These are phyloP conservation scores for Esox lucius DNA, from an alignment of 2,797 vertebrate genomes.

Conservation along the genomic window DNA sequence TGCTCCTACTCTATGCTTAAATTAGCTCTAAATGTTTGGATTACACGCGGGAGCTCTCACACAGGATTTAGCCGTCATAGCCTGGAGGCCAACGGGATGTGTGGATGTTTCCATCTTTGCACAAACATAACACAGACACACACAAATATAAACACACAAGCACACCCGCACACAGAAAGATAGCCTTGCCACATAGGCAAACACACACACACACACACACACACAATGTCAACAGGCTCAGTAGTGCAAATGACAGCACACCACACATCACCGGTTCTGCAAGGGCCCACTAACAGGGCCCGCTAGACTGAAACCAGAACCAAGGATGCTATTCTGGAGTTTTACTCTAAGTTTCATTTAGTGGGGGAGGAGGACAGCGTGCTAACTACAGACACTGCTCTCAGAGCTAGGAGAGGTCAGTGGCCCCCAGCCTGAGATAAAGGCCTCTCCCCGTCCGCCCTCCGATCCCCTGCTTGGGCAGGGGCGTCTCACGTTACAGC, in stretches of 20 bases:
- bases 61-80: constrained; percentile 73
- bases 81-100: constrained; percentile 67
- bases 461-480: constrained; percentile 73
- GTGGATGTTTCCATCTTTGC: constrained; percentile 67
- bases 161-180: constrained; percentile 20
- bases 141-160: constrained; percentile 8
- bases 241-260: background rate
- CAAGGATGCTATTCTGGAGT: constrained; percentile 29
- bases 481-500: constrained; percentile 78
- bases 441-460: constrained; percentile 68
- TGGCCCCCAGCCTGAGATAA: constrained; percentile 74
- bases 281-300: constrained; percentile 25
- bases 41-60: constrained; percentile 77
- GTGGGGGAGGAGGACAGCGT: constrained; percentile 55
- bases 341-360: constrained; percentile 26
- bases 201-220: constrained; percentile 27
- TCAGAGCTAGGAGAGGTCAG: constrained; percentile 70
- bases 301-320: constrained; percentile 18
- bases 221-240: background rate
- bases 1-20: constrained; percentile 76
- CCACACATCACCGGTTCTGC: constrained; percentile 9
- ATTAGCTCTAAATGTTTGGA: constrained; percentile 83
- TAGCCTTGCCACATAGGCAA: constrained; percentile 20
- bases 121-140: constrained; percentile 31
- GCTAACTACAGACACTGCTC: constrained; percentile 50